Conservation (phyloP, 2,113 vertebrate species). For the Leucosticte australis region DNA sequence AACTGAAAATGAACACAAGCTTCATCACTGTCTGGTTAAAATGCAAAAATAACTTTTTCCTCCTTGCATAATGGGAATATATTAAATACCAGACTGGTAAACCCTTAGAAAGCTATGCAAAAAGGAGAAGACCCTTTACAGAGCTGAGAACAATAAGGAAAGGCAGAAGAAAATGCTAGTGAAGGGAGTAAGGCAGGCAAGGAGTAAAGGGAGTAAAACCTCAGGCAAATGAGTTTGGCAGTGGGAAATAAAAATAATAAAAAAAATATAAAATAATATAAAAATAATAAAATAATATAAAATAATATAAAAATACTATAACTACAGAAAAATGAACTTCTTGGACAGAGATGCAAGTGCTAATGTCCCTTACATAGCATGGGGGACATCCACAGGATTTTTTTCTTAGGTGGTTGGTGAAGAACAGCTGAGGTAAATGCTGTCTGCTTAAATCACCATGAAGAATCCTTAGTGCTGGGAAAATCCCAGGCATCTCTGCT, state of each 20-base stretch:
- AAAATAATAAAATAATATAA: neutral
- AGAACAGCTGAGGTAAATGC: neutral
- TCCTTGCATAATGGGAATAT: neutral
- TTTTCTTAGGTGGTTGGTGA: neutral
- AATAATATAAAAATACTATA: neutral
- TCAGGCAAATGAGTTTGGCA: neutral
- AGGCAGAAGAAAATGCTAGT: neutral
- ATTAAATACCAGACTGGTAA: neutral
- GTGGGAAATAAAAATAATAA: neutral
- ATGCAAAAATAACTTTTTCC: neutral
- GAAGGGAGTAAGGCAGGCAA: neutral
- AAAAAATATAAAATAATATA: too few relatives aligned
- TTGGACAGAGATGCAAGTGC: neutral
- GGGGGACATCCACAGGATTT: neutral
- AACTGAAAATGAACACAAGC: neutral
- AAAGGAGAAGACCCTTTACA: neutral
- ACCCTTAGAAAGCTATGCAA: neutral
- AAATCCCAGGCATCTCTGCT: neutral
- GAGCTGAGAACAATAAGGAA: neutral
- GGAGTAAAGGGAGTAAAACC: neutral
- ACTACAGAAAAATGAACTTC: neutral
- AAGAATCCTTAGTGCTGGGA: neutral
- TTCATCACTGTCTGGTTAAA: neutral
- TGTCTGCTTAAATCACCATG: neutral
- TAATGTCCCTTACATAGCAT: neutral